phyloP scores from a whole-genome alignment of 2,113 vertebrate genomes.

The Pagrus major region DNA sequence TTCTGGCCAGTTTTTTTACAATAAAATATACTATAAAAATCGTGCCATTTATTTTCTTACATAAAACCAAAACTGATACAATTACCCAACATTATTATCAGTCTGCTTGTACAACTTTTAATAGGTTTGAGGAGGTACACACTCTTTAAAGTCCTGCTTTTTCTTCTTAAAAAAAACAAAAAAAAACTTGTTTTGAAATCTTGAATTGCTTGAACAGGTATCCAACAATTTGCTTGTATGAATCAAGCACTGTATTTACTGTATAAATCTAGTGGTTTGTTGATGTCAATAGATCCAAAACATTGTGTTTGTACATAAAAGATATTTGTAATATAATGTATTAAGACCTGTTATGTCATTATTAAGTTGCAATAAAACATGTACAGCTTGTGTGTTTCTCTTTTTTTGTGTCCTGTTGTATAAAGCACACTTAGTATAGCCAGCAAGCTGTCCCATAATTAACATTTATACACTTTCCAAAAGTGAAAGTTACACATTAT shows the following conservation, averaged over 20 bases:
- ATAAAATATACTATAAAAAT: constrained; percentile 14
- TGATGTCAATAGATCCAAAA: constrained; percentile 75
- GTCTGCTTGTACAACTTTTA: not conserved
- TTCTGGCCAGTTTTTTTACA: constrained; percentile 35
- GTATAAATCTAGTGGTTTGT: constrained; percentile 82
- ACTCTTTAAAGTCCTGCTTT: constrained; percentile 20
- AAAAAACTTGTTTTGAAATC: constrained; percentile 54
- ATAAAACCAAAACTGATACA: constrained; percentile 4
- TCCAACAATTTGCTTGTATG: constrained; percentile 73
- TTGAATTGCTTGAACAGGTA: constrained; percentile 65
- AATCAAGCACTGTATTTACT: constrained; percentile 84
- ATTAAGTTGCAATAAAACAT: constrained; percentile 81
- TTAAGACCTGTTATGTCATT: constrained; percentile 69
- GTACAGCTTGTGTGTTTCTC: constrained; percentile 65
- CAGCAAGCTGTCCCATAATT: not conserved
- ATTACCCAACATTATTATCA: not conserved
- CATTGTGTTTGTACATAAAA: constrained; percentile 82
- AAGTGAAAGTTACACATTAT: not conserved
- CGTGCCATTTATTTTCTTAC: not conserved
- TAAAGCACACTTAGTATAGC: not conserved
- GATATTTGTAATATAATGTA: constrained; percentile 85
- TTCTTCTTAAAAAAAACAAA: constrained; percentile 17
- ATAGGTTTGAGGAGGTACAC: not conserved
- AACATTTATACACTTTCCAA: not conserved
- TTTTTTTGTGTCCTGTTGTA: not conserved